Conservation (phyloP, 1,140 invertebrate genomes). For the Brachionus rotundiformis region DNA sequence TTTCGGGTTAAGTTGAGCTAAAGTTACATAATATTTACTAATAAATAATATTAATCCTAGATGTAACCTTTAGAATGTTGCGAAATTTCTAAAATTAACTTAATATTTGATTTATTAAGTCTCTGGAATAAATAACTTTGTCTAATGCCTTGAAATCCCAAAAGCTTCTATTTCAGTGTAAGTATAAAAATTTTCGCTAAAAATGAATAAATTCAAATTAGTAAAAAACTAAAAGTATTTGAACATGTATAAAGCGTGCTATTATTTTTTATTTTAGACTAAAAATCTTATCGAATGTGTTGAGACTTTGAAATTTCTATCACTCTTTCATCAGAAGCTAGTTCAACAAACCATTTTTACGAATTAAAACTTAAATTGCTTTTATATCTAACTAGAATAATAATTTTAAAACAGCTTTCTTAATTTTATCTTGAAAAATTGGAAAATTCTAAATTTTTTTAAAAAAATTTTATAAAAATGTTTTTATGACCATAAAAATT, state of each 20-base stretch:
- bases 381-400: background rate
- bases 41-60: background rate
- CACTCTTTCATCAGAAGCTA: background rate
- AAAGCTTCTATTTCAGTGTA: too few species aligned
- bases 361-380: background rate
- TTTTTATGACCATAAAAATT: too few species aligned
- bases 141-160: background rate
- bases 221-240: background rate
- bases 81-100: background rate
- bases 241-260: background rate
- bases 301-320: slow-evolving; percentile 10
- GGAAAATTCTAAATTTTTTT: too few species aligned
- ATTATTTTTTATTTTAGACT: background rate
- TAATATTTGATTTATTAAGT: background rate
- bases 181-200: too few species aligned
- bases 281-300: background rate
- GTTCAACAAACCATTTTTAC: background rate
- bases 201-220: background rate
- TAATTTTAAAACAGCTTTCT: background rate
- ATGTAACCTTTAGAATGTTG: background rate
- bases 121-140: background rate
- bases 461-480: too few species aligned
- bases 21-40: background rate
- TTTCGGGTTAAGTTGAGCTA: background rate
- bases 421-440: too few species aligned